Conservation (phyloP, 2,888 invertebrate genomes). For the Diarsia mendica region DNA sequence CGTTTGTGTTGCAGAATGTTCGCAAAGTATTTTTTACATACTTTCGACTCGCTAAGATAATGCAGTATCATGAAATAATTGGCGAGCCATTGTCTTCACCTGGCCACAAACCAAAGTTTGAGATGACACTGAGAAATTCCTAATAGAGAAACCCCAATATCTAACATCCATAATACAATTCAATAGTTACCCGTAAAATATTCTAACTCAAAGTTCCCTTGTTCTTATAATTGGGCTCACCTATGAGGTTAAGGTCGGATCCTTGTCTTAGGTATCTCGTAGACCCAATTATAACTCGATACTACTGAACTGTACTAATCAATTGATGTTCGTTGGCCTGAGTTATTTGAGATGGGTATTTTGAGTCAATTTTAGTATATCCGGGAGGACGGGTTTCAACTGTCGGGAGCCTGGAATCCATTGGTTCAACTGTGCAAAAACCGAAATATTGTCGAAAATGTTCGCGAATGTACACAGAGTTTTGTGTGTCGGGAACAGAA, state of each 20-base stretch:
- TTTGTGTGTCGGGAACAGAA: too few relatives aligned
- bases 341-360: slow-evolving; percentile 22
- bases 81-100: not conserved
- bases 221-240: slow-evolving; percentile 24
- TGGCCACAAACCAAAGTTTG: not conserved
- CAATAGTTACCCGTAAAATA: slow-evolving; percentile 3
- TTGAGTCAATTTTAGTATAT: not conserved
- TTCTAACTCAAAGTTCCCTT: not conserved
- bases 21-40: not conserved
- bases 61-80: not conserved
- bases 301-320: slow-evolving; percentile 21
- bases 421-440: too few relatives aligned
- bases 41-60: not conserved
- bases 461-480: too few relatives aligned
- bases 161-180: not conserved
- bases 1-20: not conserved
- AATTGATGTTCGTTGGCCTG: slow-evolving; percentile 1
- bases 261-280: not conserved
- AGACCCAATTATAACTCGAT: slow-evolving; percentile 36
- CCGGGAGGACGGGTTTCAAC: too few relatives aligned
- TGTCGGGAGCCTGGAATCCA: too few relatives aligned
- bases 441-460: too few relatives aligned
- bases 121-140: not conserved
- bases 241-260: slow-evolving; percentile 9
- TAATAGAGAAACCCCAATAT: not conserved